Evolutionary conservation across 2,888 invertebrate genomes (phyloP).

Genomic region (Lysandra bellargus): DNA sequence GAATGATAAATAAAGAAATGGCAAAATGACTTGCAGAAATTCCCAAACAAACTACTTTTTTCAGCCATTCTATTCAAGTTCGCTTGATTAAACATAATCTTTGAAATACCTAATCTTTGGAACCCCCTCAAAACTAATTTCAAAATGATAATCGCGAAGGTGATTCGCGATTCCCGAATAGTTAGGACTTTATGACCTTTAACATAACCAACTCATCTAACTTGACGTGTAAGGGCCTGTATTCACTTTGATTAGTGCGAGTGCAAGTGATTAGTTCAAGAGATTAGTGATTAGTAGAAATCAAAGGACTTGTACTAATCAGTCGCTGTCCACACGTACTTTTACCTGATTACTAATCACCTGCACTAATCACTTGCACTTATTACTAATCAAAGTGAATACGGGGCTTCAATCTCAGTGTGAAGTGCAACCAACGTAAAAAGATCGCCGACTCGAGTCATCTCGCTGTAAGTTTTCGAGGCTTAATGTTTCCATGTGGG

Average conservation of each 20-base stretch:
- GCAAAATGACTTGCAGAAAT: not conserved
- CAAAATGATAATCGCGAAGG: not conserved
- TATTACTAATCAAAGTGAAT: no score
- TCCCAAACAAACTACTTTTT: not conserved
- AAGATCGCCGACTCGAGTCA: slow-evolving; percentile 58
- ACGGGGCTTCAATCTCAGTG: no score
- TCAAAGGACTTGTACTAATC: no score
- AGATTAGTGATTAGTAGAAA: no score
- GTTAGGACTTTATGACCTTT: not conserved
- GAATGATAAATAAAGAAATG: not conserved
- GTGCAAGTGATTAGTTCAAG: no score
- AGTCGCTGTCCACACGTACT: no score
- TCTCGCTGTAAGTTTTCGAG: slow-evolving; percentile 51
- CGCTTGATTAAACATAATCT: no score
- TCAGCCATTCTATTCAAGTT: not conserved
- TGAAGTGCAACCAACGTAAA: slow-evolving; percentile 41
- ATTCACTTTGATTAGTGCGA: no score
- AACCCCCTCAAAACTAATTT: not conserved
- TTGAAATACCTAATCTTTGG: not conserved
- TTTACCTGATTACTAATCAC: no score
- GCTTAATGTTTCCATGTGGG: slow-evolving; percentile 51
- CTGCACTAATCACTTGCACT: no score
- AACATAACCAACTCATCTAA: slow-evolving; percentile 7
- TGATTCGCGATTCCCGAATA: not conserved
- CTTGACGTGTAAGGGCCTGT: slow-evolving; percentile 23